Conservation (phyloP, 2,113 vertebrate species). For the Nothobranchius furzeri region DNA sequence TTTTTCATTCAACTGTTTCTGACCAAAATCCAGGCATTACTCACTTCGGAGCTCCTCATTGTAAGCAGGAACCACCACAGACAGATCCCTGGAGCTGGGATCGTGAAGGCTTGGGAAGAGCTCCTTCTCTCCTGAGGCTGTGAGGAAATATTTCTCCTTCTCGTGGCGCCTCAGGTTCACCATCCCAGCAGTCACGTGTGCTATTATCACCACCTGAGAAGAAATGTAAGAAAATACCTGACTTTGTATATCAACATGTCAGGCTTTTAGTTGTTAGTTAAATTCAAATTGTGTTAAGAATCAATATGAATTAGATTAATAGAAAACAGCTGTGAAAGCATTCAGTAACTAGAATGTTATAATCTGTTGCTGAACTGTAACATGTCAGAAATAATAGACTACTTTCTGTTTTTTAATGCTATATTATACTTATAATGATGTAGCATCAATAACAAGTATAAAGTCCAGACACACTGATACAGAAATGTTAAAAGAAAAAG, state of each 20-base stretch:
- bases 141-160: constrained; percentile 86
- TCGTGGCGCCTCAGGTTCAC: constrained; percentile 73
- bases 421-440: no score
- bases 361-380: no score
- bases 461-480: no score
- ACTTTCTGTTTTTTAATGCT: no score
- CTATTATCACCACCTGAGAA: constrained; percentile 80
- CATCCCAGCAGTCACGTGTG: constrained; percentile 86
- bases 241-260: background rate
- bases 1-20: no score
- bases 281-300: no score
- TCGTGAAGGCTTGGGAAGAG: constrained; percentile 85
- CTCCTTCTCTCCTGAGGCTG: constrained; percentile 74
- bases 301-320: background rate
- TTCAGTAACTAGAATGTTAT: no score
- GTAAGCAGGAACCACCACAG: constrained; percentile 92
- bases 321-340: background rate
- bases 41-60: constrained; percentile 88
- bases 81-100: constrained; percentile 83
- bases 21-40: constrained; percentile 27
- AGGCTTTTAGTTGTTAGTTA: no score
- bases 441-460: no score
- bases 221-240: background rate
- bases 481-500: no score
- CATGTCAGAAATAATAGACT: no score